Evolutionary conservation across 2,113 vertebrate species (phyloP).

Genomic region (Turnix velox): DNA sequence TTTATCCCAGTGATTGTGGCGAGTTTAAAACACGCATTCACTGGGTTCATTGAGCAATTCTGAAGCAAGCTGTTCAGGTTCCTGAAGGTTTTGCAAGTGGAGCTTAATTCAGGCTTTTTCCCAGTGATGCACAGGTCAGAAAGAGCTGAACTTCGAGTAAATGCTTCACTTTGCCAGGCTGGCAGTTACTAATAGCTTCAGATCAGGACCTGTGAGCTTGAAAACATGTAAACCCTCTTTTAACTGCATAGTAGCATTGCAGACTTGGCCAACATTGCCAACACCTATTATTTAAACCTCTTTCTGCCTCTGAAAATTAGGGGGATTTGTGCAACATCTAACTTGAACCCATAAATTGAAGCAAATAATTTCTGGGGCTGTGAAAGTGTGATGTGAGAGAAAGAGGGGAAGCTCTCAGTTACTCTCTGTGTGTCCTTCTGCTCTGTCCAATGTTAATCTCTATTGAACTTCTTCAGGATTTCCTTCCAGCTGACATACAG

Average conservation of each 20-base stretch:
- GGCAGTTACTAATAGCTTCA: background rate
- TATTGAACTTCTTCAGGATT: conserved; percentile 76
- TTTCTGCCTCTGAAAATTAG: background rate
- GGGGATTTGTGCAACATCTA: background rate
- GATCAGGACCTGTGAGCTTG: background rate
- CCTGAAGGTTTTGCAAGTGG: conserved; percentile 25
- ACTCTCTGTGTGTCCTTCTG: background rate
- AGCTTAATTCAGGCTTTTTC: conserved; percentile 17
- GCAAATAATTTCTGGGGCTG: background rate
- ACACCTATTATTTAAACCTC: background rate
- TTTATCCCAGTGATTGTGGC: background rate
- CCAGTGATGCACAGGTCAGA: background rate
- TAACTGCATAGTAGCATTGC: background rate
- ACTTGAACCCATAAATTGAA: background rate
- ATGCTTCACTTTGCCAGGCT: background rate
- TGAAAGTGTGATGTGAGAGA: background rate
- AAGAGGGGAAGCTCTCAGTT: background rate
- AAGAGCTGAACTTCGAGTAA: background rate
- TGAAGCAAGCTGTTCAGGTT: background rate
- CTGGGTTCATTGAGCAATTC: conserved; percentile 7
- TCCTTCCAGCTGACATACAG: conserved; percentile 92
- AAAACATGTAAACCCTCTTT: background rate
- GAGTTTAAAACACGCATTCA: background rate
- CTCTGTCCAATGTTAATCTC: background rate
- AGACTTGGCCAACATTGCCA: background rate